These are phyloP conservation scores for Pristionchus japonicus DNA, from an alignment of 2,888 invertebrate species.

Conservation along the genomic window DNA sequence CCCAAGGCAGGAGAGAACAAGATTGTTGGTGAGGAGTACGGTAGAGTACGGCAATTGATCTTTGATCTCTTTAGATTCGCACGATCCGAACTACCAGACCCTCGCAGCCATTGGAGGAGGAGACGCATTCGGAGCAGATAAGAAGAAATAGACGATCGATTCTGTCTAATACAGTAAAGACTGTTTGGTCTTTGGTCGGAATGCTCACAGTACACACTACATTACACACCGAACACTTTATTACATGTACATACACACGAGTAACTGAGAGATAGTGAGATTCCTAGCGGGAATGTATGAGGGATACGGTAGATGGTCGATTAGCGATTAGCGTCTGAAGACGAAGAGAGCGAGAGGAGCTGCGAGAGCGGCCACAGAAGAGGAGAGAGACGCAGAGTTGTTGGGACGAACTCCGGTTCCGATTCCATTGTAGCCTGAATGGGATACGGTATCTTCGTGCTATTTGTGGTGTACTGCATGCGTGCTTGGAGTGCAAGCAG, in stretches of 20 bases:
- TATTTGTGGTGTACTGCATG: not conserved
- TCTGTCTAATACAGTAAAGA: slow-evolving; percentile 17
- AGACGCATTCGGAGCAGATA: slow-evolving; percentile 23
- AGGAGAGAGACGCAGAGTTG: slow-evolving; percentile 23
- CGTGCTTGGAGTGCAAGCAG: slow-evolving; percentile 1
- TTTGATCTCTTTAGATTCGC: slow-evolving; percentile 24
- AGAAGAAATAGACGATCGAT: slow-evolving; percentile 24
- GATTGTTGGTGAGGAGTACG: not conserved
- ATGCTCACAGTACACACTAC: not conserved
- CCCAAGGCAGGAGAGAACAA: slow-evolving; percentile 38
- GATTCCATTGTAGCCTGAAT: slow-evolving; percentile 33
- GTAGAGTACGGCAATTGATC: not conserved
- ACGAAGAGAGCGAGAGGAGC: slow-evolving; percentile 14
- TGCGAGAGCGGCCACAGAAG: not conserved
- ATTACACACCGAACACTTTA: slow-evolving; percentile 7
- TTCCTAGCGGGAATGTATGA: slow-evolving; percentile 32
- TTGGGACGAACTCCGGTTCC: slow-evolving; percentile 31
- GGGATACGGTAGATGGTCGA: not conserved
- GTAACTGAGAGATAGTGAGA: slow-evolving; percentile 23
- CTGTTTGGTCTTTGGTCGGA: slow-evolving; percentile 17
- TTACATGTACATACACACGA: slow-evolving; percentile 16
- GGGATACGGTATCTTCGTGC: not conserved
- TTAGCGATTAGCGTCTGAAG: not conserved
- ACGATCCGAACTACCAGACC: slow-evolving; percentile 29
- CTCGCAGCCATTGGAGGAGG: not conserved